These are phyloP conservation scores for Thecocarcelia acutangulata DNA, from an alignment of 2,888 invertebrate species.

Conservation along the genomic window DNA sequence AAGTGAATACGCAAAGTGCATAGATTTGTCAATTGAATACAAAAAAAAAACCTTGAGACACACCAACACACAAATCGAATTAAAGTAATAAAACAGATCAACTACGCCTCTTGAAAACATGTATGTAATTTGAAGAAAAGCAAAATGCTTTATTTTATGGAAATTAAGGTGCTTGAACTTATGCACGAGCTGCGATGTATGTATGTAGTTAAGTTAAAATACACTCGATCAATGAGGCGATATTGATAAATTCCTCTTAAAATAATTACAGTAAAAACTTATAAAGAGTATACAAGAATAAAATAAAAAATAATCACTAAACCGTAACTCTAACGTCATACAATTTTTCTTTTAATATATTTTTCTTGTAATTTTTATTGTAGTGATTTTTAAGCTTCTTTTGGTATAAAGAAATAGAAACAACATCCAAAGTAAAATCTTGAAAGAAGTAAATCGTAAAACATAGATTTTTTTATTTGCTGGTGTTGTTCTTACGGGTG, in stretches of 20 bases:
- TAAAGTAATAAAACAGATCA: slow-evolving; percentile 64
- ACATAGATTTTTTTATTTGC: slow-evolving; percentile 31
- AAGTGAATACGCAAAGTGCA: slow-evolving; percentile 51
- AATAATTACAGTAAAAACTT: slow-evolving; percentile 33
- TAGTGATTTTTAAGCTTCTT: slow-evolving; percentile 60
- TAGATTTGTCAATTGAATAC: slow-evolving; percentile 62
- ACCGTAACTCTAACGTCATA: slow-evolving; percentile 65
- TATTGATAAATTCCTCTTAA: slow-evolving; percentile 43
- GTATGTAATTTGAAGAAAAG: slow-evolving; percentile 33
- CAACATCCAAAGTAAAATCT: slow-evolving; percentile 37
- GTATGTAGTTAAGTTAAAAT: not conserved
- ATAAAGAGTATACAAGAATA: slow-evolving; percentile 14
- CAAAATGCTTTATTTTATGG: slow-evolving; percentile 26
- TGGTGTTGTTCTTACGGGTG: slow-evolving; percentile 53
- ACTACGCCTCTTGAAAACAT: slow-evolving; percentile 72
- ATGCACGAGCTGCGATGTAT: not conserved
- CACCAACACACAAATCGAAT: slow-evolving; percentile 63
- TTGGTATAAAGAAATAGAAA: slow-evolving; percentile 39
- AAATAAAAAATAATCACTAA: slow-evolving; percentile 48
- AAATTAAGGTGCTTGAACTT: slow-evolving; percentile 62
- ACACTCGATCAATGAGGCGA: slow-evolving; percentile 5
- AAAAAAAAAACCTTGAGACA: slow-evolving; percentile 65
- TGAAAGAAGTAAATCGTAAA: slow-evolving; percentile 30
- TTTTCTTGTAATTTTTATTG: slow-evolving; percentile 40
- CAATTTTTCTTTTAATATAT: slow-evolving; percentile 39